phyloP scores from a whole-genome alignment of 2,797 vertebrate genomes.

The Lates japonicus region DNA sequence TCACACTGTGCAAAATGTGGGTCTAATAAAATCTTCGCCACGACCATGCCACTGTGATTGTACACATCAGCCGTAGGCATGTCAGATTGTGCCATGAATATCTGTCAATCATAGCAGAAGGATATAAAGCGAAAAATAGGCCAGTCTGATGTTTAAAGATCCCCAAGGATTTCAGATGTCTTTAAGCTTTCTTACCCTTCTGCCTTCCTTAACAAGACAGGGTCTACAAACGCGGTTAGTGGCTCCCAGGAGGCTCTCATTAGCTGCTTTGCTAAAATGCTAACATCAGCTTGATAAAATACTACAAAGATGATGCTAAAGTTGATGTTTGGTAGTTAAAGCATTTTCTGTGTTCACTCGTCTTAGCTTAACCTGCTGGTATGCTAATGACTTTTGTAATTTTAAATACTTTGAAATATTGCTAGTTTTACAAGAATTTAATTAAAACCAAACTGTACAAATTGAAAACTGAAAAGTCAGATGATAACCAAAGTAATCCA shows the following conservation, averaged over 20 bases:
- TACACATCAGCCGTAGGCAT: slow-evolving; percentile 8
- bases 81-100: slow-evolving; percentile 30
- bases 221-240: neutral
- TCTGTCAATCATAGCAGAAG: neutral
- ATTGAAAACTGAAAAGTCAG: neutral
- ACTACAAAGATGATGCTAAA: neutral
- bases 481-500: neutral
- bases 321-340: neutral
- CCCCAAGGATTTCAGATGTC: neutral
- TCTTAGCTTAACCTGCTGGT: too few species aligned
- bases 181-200: neutral
- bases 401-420: neutral
- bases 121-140: neutral
- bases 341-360: too few species aligned
- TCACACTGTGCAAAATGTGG: slow-evolving; percentile 10
- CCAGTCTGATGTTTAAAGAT: neutral
- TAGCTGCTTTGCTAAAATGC: neutral
- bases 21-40: slow-evolving; percentile 38
- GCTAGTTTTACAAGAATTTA: neutral
- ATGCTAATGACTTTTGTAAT: too few species aligned
- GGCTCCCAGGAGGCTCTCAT: neutral
- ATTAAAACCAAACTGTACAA: neutral
- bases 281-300: neutral
- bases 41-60: slow-evolving; percentile 19
- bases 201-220: neutral